These are phyloP conservation scores for Cheirogaleus major DNA, from an alignment of 2,797 vertebrate genomes.

Conservation along the genomic window DNA sequence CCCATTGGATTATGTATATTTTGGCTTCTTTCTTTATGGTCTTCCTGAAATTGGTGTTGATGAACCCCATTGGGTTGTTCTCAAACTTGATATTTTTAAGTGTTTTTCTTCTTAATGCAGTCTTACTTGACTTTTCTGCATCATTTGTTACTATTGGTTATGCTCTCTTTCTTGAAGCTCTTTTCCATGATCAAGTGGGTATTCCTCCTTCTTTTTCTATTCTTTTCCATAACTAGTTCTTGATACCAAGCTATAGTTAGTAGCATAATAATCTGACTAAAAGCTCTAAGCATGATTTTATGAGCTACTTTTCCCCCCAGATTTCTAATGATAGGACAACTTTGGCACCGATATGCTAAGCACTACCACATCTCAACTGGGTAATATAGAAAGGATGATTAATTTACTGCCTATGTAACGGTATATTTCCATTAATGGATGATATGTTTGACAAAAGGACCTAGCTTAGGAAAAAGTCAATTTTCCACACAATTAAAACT, in stretches of 20 bases:
- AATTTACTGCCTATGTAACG: slow-evolving; percentile 3
- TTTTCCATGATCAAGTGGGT: background rate
- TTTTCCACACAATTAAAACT: background rate
- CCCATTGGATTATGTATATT: background rate
- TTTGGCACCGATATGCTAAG: background rate
- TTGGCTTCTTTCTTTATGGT: background rate
- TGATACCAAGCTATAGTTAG: background rate
- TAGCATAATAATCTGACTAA: background rate
- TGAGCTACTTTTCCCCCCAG: fast-evolving
- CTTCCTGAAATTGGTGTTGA: slow-evolving; percentile 4
- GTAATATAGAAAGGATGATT: background rate
- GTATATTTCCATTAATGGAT: background rate
- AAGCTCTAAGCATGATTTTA: background rate
- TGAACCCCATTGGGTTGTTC: background rate
- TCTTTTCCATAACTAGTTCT: background rate
- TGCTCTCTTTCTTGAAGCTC: background rate
- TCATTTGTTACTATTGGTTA: slow-evolving; percentile 17
- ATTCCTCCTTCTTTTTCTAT: background rate
- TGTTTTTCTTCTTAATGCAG: background rate
- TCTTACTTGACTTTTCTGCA: slow-evolving; percentile 28
- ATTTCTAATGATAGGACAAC: background rate
- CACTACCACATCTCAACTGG: background rate
- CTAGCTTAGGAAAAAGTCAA: background rate
- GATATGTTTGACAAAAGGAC: background rate
- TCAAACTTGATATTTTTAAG: background rate